Base-by-base conservation (phyloP, 1,140 invertebrate genomes). In the Penaeus indicus region DNA sequence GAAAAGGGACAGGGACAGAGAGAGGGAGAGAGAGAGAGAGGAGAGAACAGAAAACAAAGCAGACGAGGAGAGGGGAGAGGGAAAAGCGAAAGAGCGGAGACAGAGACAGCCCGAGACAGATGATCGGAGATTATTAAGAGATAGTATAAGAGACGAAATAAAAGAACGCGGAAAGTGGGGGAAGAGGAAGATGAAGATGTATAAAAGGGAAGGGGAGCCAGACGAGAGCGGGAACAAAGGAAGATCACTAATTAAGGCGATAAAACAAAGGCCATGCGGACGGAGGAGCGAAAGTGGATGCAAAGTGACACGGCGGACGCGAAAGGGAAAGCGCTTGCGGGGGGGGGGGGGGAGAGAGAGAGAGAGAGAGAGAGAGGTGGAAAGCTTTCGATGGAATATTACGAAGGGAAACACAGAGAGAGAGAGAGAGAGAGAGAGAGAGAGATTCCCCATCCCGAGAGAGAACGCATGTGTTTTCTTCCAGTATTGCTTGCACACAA, bases 211-310 rank as follows among this genome's bases (percentile, higher is more conserved):
- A 47, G 79, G 54, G 62, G n/a, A 54, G 19, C 19, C 5, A n/a
- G 64, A 69, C 3, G 27, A 69, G 27, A 27, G 27, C 22, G 27
- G 64, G 27, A 27, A 69, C 22, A 69, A 61, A 54, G 25, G 69
- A 86, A 42, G 84, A 62, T n/a, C 42, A 85, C 18, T 47, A 47
- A 47, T 47, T 47, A 47, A 47, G 42, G 38, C 19, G 21, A 38
- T 62, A 21, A 83, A 16, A 60, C 64, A 16, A 42, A 47, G 60
- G 47, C 21, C 63, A 85, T 21, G 83, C 27, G 79, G 64, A 75
- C 62, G 87, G 87, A 75, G 80, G 77, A 72, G 67, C n/a, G 67
- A 72, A 11, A 72, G 67, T 62, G 78, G 61, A 63, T 62, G 79
- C 42, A 27, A 27, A 25, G 75, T 21, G 81, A 61, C n/a, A 32